A percentile compares a stretch with the other conserved stretches of the same genome.
phyloP scores from a whole-genome alignment of 2,888 invertebrate genomes.

The Leucozona laternaria region DNA sequence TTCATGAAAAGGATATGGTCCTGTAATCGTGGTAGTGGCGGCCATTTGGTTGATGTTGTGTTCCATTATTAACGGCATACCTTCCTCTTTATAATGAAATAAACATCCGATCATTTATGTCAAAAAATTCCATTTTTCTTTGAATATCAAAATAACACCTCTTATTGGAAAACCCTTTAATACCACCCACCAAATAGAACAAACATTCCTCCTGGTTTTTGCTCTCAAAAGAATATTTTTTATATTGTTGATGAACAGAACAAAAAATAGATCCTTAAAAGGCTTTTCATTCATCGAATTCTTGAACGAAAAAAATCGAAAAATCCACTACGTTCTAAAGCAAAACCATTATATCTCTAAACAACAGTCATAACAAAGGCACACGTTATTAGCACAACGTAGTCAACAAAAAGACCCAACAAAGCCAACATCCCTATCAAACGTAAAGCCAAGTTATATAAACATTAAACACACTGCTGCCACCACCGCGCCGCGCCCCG shows the following conservation, averaged over 20 bases:
- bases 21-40: no score
- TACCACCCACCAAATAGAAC: neutral
- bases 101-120: no score
- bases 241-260: neutral
- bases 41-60: no score
- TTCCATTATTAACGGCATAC: no score
- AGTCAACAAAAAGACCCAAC: conserved; percentile 28
- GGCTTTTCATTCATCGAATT: conserved; percentile 4
- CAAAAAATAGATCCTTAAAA: neutral
- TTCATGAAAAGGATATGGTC: no score
- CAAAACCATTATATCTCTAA: conserved; percentile 28
- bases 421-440: conserved; percentile 33
- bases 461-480: neutral
- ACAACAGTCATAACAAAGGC: conserved; percentile 45
- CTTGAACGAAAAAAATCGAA: conserved; percentile 8
- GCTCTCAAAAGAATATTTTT: conserved; percentile 1
- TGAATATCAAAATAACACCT: no score
- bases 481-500: no score
- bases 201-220: conserved; percentile 5
- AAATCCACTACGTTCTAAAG: conserved; percentile 9
- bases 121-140: no score
- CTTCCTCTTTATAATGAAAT: no score
- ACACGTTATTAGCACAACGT: conserved; percentile 37
- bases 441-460: neutral
- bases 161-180: no score